Conservation (phyloP, 2,888 invertebrate genomes). For the Corbicula japonica region DNA sequence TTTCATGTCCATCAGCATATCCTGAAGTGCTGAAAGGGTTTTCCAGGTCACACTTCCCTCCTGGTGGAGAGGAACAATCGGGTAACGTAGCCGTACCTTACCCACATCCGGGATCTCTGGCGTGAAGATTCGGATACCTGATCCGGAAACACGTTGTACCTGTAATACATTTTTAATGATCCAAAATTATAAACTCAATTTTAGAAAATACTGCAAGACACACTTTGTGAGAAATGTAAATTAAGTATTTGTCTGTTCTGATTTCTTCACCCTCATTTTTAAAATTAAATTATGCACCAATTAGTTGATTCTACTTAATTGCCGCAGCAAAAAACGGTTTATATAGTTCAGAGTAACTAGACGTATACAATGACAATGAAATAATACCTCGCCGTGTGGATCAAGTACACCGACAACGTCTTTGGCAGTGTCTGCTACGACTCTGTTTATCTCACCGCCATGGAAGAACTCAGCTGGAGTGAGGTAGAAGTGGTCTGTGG, state of each 20-base stretch:
- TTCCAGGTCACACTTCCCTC: slow-evolving; percentile 79
- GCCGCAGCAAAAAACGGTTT: too few relatives aligned
- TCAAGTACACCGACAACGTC: slow-evolving; percentile 68
- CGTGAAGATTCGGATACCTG: slow-evolving; percentile 68
- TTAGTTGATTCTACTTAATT: too few relatives aligned
- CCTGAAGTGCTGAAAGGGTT: slow-evolving; percentile 72
- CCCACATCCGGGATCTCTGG: slow-evolving; percentile 77
- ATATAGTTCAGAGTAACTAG: not conserved
- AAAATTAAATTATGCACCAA: too few relatives aligned
- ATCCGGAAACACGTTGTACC: slow-evolving; percentile 59
- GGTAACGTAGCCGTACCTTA: slow-evolving; percentile 74
- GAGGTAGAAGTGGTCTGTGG: slow-evolving; percentile 55
- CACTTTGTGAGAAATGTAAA: too few relatives aligned
- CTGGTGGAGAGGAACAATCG: slow-evolving; percentile 74
- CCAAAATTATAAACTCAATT: too few relatives aligned
- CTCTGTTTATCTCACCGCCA: slow-evolving; percentile 63
- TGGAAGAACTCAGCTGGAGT: slow-evolving; percentile 72
- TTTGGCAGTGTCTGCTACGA: slow-evolving; percentile 67
- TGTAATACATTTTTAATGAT: too few relatives aligned
- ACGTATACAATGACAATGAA: not conserved
- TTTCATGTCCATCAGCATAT: slow-evolving; percentile 66
- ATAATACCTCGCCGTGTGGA: slow-evolving; percentile 55
- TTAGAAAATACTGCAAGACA: too few relatives aligned
- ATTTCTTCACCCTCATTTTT: too few relatives aligned
- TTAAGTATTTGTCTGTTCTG: too few relatives aligned